Base-by-base conservation (phyloP, 2,888 invertebrate genomes). In the Halocaridina rubra region DNA sequence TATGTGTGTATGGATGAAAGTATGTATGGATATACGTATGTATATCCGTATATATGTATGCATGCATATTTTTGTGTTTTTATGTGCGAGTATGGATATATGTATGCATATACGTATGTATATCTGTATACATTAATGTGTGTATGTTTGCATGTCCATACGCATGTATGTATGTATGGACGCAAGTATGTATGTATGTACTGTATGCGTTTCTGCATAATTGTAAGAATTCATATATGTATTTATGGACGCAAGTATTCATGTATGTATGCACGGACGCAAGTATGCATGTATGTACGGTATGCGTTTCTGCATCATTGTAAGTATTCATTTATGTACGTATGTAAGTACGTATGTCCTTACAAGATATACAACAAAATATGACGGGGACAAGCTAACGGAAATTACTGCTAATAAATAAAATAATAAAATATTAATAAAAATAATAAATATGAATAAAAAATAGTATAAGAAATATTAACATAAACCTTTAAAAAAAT, bases 171-270 rank as follows among this genome's bases (percentile, higher is more conserved):
- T 30, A 30, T 29, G 30, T 39, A 78, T 30, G 61, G 32, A 78
- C 7, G 61, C 19, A 78, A 16, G 61, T 64, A 78, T 24, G 61
- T 32, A 78, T 30, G 61, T 64, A 64, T 13, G 61, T 64, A 76
- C 13, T 8, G 7, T 39, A 39, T 39, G 13, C 13, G 13, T 39
- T 8, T 39, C 7, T 39, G 13, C 13, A 39, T 39, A 39, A 8
- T 8, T 39, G 13, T 39, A n/a, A n/a, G n/a, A n/a, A n/a, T 64
- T 4, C 24, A n/a, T 64, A 10, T 64, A n/a, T 64, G 10, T 64
- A n/a, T 64, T 4, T 22, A n/a, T 64, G 24, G 57, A 24, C 59
- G 24, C 59, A 57, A 59, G 24, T 77, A 57, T 59, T 22, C 59
- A 39, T 77, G 24, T 77, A 61, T 76, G 16, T 30, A 30, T 29